phyloP scores from a whole-genome alignment of 2,797 vertebrate species.

The Lagodon rhomboides region DNA sequence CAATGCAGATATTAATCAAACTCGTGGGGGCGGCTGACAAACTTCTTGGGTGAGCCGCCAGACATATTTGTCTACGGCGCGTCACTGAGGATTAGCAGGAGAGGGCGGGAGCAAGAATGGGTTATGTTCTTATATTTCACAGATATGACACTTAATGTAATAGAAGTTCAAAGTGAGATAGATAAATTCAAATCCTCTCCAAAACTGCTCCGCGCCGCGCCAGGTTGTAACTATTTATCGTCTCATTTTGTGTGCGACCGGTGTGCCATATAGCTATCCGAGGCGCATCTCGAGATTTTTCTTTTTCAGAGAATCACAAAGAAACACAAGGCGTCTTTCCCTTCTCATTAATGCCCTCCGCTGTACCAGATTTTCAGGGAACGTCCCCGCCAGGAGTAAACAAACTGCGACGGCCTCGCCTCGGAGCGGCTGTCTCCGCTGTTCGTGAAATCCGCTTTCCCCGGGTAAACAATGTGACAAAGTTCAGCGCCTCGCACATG shows the following conservation, averaged over 20 bases:
- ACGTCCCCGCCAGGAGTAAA: slow-evolving; percentile 29
- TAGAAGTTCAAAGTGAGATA: slow-evolving; percentile 30
- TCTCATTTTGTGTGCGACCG: slow-evolving; percentile 13
- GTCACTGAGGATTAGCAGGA: slow-evolving; percentile 51
- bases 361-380: slow-evolving; percentile 22
- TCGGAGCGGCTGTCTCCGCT: slow-evolving; percentile 25
- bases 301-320: slow-evolving; percentile 6
- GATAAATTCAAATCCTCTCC: neutral
- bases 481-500: slow-evolving; percentile 35
- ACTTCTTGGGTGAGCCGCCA: slow-evolving; percentile 61
- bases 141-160: slow-evolving; percentile 41
- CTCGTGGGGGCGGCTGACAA: slow-evolving; percentile 56
- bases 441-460: slow-evolving; percentile 33
- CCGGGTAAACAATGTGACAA: slow-evolving; percentile 45
- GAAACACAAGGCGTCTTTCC: neutral
- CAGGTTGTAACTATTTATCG: neutral
- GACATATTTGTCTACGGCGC: slow-evolving; percentile 64
- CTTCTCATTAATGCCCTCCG: slow-evolving; percentile 13
- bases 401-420: slow-evolving; percentile 25
- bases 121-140: slow-evolving; percentile 37
- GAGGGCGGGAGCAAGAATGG: neutral
- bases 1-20: slow-evolving; percentile 75
- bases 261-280: neutral
- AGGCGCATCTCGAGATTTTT: slow-evolving; percentile 6
- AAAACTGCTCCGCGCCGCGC: slow-evolving; percentile 6